phyloP scores from a whole-genome alignment of 2,797 vertebrate species.

The Poecilia wingei region DNA sequence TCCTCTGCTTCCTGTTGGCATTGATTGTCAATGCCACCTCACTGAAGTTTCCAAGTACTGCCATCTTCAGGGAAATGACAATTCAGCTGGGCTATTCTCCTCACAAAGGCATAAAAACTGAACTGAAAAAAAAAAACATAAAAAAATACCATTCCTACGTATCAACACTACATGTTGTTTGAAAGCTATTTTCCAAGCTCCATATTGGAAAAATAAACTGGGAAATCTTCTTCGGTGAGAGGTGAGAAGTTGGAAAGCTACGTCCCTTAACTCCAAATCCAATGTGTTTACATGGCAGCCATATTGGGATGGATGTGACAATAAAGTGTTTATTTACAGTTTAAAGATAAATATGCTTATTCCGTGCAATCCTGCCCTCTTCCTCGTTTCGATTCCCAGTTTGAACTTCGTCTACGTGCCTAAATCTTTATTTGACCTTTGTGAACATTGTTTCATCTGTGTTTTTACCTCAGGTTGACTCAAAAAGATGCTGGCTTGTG shows the following conservation, averaged over 20 bases:
- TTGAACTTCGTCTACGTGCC: neutral
- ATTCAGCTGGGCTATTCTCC: neutral
- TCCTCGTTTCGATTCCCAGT: neutral
- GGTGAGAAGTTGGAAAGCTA: neutral
- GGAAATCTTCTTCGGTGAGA: neutral
- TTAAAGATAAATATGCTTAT: neutral
- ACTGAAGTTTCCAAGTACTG: neutral
- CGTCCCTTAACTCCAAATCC: neutral
- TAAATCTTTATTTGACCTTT: neutral
- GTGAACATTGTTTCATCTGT: too few species aligned
- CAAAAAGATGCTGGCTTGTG: neutral
- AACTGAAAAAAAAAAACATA: neutral
- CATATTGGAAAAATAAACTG: neutral
- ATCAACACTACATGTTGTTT: neutral
- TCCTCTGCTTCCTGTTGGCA: neutral
- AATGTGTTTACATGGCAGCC: neutral
- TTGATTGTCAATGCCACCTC: neutral
- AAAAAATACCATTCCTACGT: neutral
- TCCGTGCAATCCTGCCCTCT: neutral
- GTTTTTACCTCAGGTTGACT: too few species aligned
- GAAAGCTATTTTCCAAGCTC: neutral
- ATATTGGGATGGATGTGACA: neutral
- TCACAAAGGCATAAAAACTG: neutral
- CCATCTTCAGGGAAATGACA: neutral
- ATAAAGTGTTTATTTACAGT: neutral